phyloP scores from a whole-genome alignment of 2,113 vertebrate genomes.

The Labeo catla region DNA sequence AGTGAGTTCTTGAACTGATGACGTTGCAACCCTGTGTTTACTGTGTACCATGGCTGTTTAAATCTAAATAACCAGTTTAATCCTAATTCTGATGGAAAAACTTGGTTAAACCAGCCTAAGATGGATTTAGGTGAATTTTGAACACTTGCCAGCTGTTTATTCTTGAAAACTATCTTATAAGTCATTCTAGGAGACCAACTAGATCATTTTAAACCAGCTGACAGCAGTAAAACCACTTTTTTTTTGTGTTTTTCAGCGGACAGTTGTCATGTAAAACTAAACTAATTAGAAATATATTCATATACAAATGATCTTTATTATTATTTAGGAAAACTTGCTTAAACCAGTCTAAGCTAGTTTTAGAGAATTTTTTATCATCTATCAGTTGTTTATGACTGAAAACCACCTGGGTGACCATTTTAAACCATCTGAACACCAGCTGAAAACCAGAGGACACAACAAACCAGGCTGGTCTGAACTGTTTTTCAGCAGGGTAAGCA shows the following conservation, averaged over 20 bases:
- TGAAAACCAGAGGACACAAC: neutral
- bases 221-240: neutral
- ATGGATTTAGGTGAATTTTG: neutral
- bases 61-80: neutral
- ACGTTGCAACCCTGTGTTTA: neutral
- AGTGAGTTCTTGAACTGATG: neutral
- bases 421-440: neutral
- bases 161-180: neutral
- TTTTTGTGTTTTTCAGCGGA: too few relatives aligned
- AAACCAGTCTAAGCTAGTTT: too few relatives aligned
- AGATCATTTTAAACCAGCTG: neutral
- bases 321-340: too few relatives aligned
- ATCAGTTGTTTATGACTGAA: too few relatives aligned
- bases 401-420: neutral
- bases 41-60: neutral
- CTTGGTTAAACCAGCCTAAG: neutral
- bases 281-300: too few relatives aligned
- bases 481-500: too few relatives aligned
- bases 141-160: neutral
- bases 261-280: too few relatives aligned
- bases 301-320: too few relatives aligned
- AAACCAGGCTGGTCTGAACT: neutral
- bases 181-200: neutral
- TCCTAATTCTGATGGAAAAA: neutral
- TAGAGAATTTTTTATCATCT: too few relatives aligned